These are phyloP conservation scores for Caenorhabditis afra DNA, from an alignment of 2,888 invertebrate species.

Conservation along the genomic window DNA sequence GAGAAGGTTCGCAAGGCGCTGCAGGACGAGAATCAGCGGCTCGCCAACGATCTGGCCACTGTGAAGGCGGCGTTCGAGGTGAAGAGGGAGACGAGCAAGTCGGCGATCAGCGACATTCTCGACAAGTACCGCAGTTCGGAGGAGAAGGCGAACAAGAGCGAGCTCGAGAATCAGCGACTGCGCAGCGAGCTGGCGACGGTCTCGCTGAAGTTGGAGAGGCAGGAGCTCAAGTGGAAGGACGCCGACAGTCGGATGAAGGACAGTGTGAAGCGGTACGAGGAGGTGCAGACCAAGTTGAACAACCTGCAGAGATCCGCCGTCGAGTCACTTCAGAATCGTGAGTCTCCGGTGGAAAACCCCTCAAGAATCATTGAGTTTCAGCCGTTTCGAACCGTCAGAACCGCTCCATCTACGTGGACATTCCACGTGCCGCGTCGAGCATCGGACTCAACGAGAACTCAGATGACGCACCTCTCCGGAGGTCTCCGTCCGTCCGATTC, in stretches of 20 bases:
- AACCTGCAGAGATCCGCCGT: constrained; percentile 43
- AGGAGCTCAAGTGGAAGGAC: constrained; percentile 38
- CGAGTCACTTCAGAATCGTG: constrained; percentile 53
- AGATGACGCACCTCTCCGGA: constrained; percentile 47
- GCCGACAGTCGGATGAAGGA: constrained; percentile 38
- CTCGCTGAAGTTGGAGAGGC: constrained; percentile 60
- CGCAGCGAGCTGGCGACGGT: constrained; percentile 38
- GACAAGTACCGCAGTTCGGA: constrained; percentile 55
- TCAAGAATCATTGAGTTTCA: too few relatives aligned
- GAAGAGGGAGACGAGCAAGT: constrained; percentile 54
- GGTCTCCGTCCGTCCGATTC: constrained; percentile 47
- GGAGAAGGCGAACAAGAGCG: constrained; percentile 48
- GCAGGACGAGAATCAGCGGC: constrained; percentile 48
- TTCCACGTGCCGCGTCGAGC: constrained; percentile 46
- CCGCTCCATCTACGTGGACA: constrained; percentile 56
- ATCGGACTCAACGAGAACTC: constrained; percentile 44
- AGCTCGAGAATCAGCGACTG: constrained; percentile 47
- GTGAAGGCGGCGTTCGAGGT: constrained; percentile 56
- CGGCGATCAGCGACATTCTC: constrained; percentile 51
- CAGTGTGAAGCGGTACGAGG: constrained; percentile 36
- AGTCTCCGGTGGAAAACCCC: too few relatives aligned
- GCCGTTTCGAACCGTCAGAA: constrained; percentile 37
- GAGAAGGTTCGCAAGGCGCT: constrained; percentile 50
- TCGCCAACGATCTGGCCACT: constrained; percentile 44
- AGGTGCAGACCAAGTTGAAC: constrained; percentile 31